phyloP scores from a whole-genome alignment of 1,140 invertebrate species.

The Melipona quadrifasciata region DNA sequence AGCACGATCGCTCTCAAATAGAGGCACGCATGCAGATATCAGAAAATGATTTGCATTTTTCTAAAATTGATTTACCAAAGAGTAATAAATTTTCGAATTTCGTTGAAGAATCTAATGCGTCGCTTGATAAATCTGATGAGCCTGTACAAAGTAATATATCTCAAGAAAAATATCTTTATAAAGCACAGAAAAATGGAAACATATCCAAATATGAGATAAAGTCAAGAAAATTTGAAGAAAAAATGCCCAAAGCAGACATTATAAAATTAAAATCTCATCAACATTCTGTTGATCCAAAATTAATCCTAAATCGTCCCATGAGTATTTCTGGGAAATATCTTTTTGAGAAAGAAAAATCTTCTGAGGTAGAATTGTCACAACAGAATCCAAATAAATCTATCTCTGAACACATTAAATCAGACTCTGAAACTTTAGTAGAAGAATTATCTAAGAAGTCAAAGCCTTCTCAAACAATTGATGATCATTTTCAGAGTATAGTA shows the following conservation, averaged over 20 bases:
- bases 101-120: constrained; percentile 56
- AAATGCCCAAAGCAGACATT: constrained; percentile 76
- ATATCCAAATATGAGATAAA: constrained; percentile 75
- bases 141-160: constrained; percentile 18
- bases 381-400: constrained; percentile 54
- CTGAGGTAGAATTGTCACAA: constrained; percentile 31
- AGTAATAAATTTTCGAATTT: constrained; percentile 3
- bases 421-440: constrained; percentile 77
- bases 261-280: constrained; percentile 69
- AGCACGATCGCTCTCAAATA: constrained; percentile 75
- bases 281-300: constrained; percentile 65
- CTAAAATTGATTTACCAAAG: constrained; percentile 61
- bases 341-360: constrained; percentile 52
- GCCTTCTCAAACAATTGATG: constrained; percentile 37
- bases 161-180: constrained; percentile 45
- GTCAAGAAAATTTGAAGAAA: constrained; percentile 78
- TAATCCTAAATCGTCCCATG: constrained; percentile 52
- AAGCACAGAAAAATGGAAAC: constrained; percentile 50
- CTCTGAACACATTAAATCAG: constrained; percentile 67
- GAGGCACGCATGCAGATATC: constrained; percentile 66
- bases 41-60: constrained; percentile 61
- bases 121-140: constrained; percentile 52
- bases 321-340: constrained; percentile 36
- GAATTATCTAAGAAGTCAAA: constrained; percentile 74
- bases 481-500: constrained; percentile 39